Base-by-base conservation (phyloP, 2,113 vertebrate species). In the Casuarius casuarius region DNA sequence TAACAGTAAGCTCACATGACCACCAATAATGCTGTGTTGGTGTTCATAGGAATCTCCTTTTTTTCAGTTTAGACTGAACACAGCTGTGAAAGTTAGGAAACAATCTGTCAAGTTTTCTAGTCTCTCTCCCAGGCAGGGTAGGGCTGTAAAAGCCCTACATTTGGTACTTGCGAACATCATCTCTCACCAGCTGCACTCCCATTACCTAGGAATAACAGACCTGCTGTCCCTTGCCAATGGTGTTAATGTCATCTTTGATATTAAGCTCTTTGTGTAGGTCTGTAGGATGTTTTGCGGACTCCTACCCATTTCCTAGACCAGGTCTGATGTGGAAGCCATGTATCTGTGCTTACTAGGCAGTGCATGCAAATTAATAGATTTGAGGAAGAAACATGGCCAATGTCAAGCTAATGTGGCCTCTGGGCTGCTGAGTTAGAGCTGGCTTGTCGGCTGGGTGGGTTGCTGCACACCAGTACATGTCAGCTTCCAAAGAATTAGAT, bases 51-150 rank as follows among this genome's bases (percentile, higher is more conserved):
- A 49, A 44, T 61, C n/a, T 54, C 14, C 26, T 92, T 84, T 73
- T 73, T 89, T 76, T 52, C 86, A 94, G 68, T 83, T 51, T 75
- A 94, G 92, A 89, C 74, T 76, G 48, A 92, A 84, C 59, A 83
- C 44, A 82, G 42, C 61, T 4, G 0, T 84, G 44, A 66, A 94
- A 87, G 21, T 66, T 54, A 26, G 51, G 77, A 72, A 79, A 52
- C 0, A 0, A 35, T 62, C n/a, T 63, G 35, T 31, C 16, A 59
- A 23, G 19, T 44, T 15, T 1, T 54, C 58, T 63, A 35, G 46
- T 92, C 67, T 73, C 63, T 80, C 81, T 87, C 81, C 58, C 67
- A 83, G 73, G 28, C 56, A 61, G 29, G 40, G 51, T 5, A 77
- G 42, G 65, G 40, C 67, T 46, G 3, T 89, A 65, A 68, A 84